Evolutionary conservation across 2,113 vertebrate species (phyloP).

Genomic region (Caracal caracal): DNA sequence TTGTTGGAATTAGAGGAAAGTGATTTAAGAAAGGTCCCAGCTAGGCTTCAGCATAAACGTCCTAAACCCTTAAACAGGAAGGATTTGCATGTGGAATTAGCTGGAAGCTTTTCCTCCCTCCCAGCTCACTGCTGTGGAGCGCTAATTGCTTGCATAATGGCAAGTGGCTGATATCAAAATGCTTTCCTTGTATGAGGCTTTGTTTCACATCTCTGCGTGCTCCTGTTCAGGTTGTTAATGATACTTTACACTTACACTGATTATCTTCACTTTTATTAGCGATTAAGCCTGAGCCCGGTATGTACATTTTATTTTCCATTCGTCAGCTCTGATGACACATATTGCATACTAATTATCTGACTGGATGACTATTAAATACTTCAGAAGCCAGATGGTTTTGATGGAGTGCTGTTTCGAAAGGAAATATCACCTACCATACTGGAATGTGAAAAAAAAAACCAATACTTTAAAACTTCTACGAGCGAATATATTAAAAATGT

Average conservation of each 20-base stretch:
- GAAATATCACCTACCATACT: neutral
- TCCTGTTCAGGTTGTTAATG: rapidly evolving
- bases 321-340: neutral
- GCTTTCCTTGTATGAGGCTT: neutral
- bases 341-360: neutral
- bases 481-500: neutral
- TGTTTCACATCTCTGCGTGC: rapidly evolving
- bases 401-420: neutral
- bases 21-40: neutral
- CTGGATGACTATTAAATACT: neutral
- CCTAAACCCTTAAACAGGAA: neutral
- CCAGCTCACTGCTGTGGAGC: rapidly evolving
- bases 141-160: rapidly evolving
- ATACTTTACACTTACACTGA: neutral
- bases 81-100: neutral
- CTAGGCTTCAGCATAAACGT: rapidly evolving
- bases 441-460: neutral
- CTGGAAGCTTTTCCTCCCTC: neutral
- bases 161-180: neutral
- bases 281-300: neutral
- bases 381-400: neutral
- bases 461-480: neutral
- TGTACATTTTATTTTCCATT: neutral
- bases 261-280: neutral
- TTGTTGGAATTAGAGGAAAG: neutral